Evolutionary conservation across 2,797 vertebrate genomes (phyloP), one percentile per base, ranked within the genome.

Genomic region (Cercopithecus petaurista): DNA sequence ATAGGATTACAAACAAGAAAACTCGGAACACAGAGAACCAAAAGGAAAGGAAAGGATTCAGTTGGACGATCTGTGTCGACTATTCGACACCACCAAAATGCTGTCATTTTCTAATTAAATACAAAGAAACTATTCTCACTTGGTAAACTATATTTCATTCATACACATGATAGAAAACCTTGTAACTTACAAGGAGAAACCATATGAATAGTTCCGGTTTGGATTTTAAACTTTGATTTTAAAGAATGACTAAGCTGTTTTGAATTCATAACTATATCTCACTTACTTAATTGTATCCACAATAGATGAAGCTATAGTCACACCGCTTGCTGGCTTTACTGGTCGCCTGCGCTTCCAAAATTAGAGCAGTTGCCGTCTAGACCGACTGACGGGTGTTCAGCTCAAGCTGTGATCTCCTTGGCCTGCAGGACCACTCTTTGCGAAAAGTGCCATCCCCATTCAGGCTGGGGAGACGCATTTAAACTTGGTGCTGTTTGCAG

Each of bases 401-500:
- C 85, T 89, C 28, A 75, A 88, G 97, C 41, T 96, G 39, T 59
- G 73, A 96, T 94, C 96, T 96, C 89, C 82, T 64, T 24, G 84
- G 52, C 80, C 36, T 77, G 92, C 82, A 59, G 33, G 22, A 48
- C 77, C 9, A 17, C 93, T 87, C 28, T 97, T 96, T 96, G 67
- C 92, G 86, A 97, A 70, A 96, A 33, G 1, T 10, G 2, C 24
- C 86, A 15, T 95, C 85, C 43, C 93, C 59, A 28, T 89, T 77
- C 89, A 90, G 82, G 67, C 86, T 59, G 33, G 5, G 8, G 83
- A 94, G 89, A 55, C 1, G 39, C 85, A 93, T 97, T 97, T 98
- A 96, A 4, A 39, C 97, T 97, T 52, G 80, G 82, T 75, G 97
- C 64, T 98, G 96, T 98, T 98, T 98, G 98, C 96, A 98, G 98